Base-by-base conservation (phyloP, 2,888 invertebrate genomes). In the Ormia ochracea region DNA sequence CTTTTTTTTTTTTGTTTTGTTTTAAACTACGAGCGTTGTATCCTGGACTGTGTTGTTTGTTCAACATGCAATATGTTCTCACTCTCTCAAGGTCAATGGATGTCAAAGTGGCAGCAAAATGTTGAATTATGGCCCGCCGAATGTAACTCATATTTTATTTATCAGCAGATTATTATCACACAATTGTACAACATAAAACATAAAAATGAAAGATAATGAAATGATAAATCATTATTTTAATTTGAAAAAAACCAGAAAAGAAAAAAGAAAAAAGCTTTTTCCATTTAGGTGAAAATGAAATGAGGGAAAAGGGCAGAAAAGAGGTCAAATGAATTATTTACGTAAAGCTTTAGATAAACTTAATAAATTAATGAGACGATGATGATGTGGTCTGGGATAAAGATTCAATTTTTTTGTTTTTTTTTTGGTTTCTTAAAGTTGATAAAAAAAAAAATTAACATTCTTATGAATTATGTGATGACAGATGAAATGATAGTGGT, bases 401-500 rank as follows among this genome's bases (percentile, higher is more conserved):
- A 54, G n/a, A 26, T 36, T 45, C 23, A 54, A 45, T 45, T 7
- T 17, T 36, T n/a, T 28, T n/a, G n/a, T 23, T n/a, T 43, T 38
- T 3, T 19, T 28, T 59, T 41, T 14, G 23, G 14, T 31, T 36
- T 1, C 5, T 21, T 52, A 19, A n/a, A 66, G 38, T 9, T 56
- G 7, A 1, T 38, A 66, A 9, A 45, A 3, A 54, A 48, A 63
- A 41, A 59, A 9, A 38, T 1, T 9, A 14, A 74, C 19, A 63
- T 74, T 58, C 56, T 48, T 56, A 76, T 76, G 48, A 76, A 69
- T 76, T 76, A 76, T 69, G 69, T 69, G 69, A 38, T 69, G 76
- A 76, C 76, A 76, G 63, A 76, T 76, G 69, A 63, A 63, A 63
- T 61, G 75, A 76, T 76, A 68, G 52, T 61, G 75, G 45, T 63